Evolutionary conservation across 2,113 vertebrate genomes (phyloP).

Genomic region (Varanus salvator): DNA sequence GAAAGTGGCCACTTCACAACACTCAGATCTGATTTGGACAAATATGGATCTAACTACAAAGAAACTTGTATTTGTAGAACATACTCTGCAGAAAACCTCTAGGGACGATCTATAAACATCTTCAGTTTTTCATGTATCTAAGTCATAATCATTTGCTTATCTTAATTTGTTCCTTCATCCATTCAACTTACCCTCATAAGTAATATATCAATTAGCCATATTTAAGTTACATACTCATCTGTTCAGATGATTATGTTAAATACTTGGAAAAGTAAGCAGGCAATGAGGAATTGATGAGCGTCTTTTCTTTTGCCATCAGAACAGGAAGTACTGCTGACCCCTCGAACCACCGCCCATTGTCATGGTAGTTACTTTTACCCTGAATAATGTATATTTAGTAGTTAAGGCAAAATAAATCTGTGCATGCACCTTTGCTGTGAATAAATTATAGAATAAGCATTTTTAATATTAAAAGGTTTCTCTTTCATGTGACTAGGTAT

Average conservation of each 20-base stretch:
- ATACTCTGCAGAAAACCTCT: conserved; percentile 35
- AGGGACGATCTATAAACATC: conserved; percentile 21
- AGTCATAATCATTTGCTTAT: conserved; percentile 12
- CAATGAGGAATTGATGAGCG: conserved; percentile 25
- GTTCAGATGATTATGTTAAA: conserved; percentile 29
- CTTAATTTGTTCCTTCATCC: conserved; percentile 38
- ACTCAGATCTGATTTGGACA: neutral
- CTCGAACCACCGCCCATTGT: neutral
- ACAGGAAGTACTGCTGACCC: conserved; percentile 36
- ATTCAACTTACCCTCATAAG: neutral
- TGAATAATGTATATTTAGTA: rapidly evolving
- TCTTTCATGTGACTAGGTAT: rapidly evolving
- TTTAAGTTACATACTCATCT: conserved; percentile 23
- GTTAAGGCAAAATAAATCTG: rapidly evolving
- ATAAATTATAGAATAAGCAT: rapidly evolving
- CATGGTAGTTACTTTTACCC: rapidly evolving
- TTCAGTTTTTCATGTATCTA: conserved; percentile 33
- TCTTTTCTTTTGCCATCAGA: conserved; percentile 36
- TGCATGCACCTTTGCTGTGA: rapidly evolving
- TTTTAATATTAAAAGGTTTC: neutral
- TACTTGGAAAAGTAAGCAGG: conserved; percentile 7
- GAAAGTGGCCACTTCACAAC: conserved; percentile 8
- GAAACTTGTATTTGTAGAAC: conserved; percentile 16
- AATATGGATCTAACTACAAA: conserved; percentile 38
- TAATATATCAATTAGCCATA: conserved; percentile 27